Evolutionary conservation across 1,140 invertebrate genomes (phyloP), one percentile per base, ranked within the genome.

Genomic region (Drosophila arizonae): DNA sequence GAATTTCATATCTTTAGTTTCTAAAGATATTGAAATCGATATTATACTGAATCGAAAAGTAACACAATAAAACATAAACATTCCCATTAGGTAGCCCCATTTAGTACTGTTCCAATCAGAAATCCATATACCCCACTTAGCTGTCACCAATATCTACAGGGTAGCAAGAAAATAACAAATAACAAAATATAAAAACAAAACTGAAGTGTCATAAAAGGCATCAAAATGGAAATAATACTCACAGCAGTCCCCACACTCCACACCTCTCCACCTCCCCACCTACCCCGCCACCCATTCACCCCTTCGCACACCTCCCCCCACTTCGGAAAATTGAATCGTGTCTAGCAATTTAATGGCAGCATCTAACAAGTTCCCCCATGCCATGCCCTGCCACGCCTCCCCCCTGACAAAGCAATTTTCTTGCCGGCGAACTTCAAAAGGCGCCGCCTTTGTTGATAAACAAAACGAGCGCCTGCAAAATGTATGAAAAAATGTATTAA

Each of bases 151-250:
- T 17, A 8, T 8, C 21, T 11, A 11, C 46, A 48, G 46, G 46
- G 46, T 24, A 50, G 6, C 43, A 3, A 21, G 43, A 46, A 46
- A 77, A 56, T 52, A 64, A 48, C 24, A 65, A 76, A 60, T 46
- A 46, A 57, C 66, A 55, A 36, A 43, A 41, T 58, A 66, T 55
- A 69, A 61, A 82, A 61, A 78, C 64, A 63, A 78, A 81, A 79
- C 68, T 72, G 65, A 87, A 87, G 84, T 87, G 82, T 87, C 82
- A 87, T 87, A 87, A 87, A 87, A 82, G 84, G 60, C 82, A 87
- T 87, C 84, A 87, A 87, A 88, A 82, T 77, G 79, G 81, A 87
- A 82, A 88, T 88, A 77, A 87, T 87, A 79, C 67, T 66, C 61
- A 17, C 43, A 13, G 30, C 36, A 30, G 3, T 13, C 4, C n/a